Evolutionary conservation across 2,888 invertebrate genomes (phyloP).

Genomic region (Orchestes rusci): DNA sequence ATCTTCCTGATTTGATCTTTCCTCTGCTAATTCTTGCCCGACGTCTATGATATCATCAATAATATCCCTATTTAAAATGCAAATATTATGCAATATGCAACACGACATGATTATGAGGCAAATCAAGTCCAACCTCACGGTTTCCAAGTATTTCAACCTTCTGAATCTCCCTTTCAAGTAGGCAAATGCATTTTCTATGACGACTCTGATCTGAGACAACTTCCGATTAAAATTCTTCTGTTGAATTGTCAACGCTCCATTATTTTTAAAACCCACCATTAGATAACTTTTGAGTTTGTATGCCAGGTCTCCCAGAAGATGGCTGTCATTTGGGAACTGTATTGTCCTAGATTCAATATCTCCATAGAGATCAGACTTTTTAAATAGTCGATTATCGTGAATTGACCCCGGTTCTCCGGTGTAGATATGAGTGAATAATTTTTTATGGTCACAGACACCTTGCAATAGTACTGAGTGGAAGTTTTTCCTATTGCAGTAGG

Average conservation of each 20-base stretch:
- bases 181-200: conserved; percentile 10
- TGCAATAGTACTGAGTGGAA: too few species aligned
- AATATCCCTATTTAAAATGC: conserved; percentile 6
- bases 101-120: conserved; percentile 2
- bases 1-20: too few species aligned
- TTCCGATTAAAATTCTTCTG: conserved; percentile 10
- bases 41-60: conserved; percentile 3
- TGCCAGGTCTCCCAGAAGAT: conserved; percentile 9
- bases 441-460: too few species aligned
- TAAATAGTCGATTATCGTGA: too few species aligned
- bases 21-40: too few species aligned
- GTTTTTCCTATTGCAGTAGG: too few species aligned
- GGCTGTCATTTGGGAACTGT: conserved; percentile 3
- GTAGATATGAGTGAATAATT: too few species aligned
- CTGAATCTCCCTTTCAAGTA: conserved; percentile 7
- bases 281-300: conserved; percentile 3
- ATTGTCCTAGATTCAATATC: too few species aligned
- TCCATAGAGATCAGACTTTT: too few species aligned
- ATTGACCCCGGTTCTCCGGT: too few species aligned
- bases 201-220: conserved; percentile 2
- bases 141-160: conserved; percentile 7
- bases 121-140: conserved; percentile 5
- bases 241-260: conserved; percentile 1
- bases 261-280: conserved; percentile 8
- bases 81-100: conserved; percentile 5